Percentiles rank a stretch among this genome's conserved stretches.
These are phyloP conservation scores for Malurus alboscapulatus DNA, from an alignment of 2,113 vertebrate genomes.

Conservation along the genomic window DNA sequence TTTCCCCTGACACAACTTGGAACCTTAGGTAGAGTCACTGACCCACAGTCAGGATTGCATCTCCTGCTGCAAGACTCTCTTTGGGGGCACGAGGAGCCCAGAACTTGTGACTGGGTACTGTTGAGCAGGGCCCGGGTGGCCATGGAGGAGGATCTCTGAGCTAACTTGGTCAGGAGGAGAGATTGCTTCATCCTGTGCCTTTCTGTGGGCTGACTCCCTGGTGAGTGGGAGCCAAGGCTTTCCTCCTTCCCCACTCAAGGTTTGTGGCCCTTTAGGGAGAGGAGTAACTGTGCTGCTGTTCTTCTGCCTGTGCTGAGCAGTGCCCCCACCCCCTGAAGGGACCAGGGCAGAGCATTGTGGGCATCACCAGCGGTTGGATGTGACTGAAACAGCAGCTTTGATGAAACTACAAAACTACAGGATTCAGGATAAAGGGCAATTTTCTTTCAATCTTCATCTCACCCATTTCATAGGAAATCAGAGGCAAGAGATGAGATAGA, in stretches of 20 bases:
- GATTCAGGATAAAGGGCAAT: neutral
- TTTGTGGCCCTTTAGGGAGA: neutral
- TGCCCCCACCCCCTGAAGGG: neutral
- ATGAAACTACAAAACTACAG: neutral
- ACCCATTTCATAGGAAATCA: fast-evolving
- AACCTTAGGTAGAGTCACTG: neutral
- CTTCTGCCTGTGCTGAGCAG: neutral
- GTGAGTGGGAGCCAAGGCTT: neutral
- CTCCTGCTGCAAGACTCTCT: neutral
- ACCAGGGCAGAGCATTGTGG: neutral
- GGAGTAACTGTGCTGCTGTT: neutral
- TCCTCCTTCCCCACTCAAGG: neutral
- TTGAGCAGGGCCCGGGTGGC: neutral
- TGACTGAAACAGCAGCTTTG: neutral
- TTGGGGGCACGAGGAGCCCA: neutral
- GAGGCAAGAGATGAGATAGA: neutral
- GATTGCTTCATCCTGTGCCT: no score
- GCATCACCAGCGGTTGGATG: neutral
- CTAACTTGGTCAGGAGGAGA: neutral
- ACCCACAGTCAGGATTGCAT: neutral
- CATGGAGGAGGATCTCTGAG: neutral
- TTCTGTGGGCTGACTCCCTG: neutral
- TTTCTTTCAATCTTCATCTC: neutral
- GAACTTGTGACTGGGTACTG: fast-evolving
- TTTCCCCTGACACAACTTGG: neutral